Base-by-base conservation (phyloP, 2,797 vertebrate genomes). In the Schizothorax lantsangensis region DNA sequence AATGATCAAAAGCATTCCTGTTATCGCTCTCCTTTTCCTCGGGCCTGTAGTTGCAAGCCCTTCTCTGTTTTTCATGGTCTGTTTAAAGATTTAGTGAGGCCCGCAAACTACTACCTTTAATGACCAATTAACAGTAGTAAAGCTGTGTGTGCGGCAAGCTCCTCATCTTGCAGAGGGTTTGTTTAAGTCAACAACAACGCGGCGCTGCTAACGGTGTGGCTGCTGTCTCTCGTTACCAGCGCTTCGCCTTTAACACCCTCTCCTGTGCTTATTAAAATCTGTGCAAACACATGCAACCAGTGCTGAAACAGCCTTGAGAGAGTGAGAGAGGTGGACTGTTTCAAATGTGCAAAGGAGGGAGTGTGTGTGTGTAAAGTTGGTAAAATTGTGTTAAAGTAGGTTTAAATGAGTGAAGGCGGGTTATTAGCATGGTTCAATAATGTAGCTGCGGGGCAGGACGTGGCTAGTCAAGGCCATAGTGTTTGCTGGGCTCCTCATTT, bases 11-110 rank as follows among this genome's bases (percentile, higher is more conserved):
- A 93, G 91, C 85, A 91, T 92, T 92, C 89, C 89, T 91, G 89
- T 91, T 90, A 59, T 90, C 89, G 89, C 88, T 91, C 90, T 90
- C 88, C 86, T 85, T 90, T 89, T 86, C 81, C 87, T 75, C 47
- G 40, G 94, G 92, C 91, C 80, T 92, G 91, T 92, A 89, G 92
- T 88, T 93, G 94, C 93, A 94, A 94, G 94, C 91, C 89, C 92
- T 81, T 54, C 57, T 86, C 94, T 94, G 93, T 95, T 94, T 95
- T 95, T 95, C 94, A 94, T 93, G 93, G 93, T 91, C 94, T 95
- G 94, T 95, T 96, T 95, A 96, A 96, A 96, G 95, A 96, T 95
- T 95, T 95, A 96, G 94, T 86, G 91, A 93, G 92, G 94, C 94
- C 94, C 91, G 92, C 93, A 93, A 94, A 95, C 93, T 92, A 92